Percentiles rank a stretch among this genome's conserved stretches.
phyloP scores from a whole-genome alignment of 2,113 vertebrate genomes.

The Spermophilus dauricus region DNA sequence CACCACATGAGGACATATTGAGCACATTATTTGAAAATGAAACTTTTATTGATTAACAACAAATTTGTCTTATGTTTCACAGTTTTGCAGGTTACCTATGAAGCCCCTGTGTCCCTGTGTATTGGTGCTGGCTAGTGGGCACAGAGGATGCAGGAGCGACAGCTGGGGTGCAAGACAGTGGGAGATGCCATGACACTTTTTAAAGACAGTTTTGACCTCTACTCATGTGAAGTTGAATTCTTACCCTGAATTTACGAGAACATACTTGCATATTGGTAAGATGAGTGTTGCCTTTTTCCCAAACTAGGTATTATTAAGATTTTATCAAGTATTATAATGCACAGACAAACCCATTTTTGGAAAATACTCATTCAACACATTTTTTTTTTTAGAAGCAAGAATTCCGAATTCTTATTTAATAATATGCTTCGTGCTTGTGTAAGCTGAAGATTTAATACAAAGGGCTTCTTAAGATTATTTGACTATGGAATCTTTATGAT shows the following conservation, averaged over 20 bases:
- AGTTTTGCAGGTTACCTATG: background rate
- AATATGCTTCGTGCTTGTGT: background rate
- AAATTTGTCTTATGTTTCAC: background rate
- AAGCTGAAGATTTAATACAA: background rate
- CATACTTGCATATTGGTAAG: background rate
- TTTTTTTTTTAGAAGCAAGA: slow-evolving; percentile 53
- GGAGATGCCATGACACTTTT: background rate
- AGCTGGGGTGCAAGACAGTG: background rate
- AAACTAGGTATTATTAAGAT: background rate
- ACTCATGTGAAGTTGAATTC: background rate
- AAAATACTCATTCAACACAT: background rate
- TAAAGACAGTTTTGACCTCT: background rate
- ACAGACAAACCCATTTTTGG: background rate
- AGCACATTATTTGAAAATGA: slow-evolving; percentile 19
- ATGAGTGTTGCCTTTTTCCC: background rate
- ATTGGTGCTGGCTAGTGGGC: background rate
- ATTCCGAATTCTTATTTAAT: background rate
- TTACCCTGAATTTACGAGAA: background rate
- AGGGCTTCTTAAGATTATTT: background rate
- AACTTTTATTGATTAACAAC: background rate
- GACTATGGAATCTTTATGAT: background rate
- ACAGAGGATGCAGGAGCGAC: background rate
- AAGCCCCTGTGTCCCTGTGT: background rate
- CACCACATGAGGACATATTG: background rate
- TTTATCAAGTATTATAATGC: background rate